Percentiles rank a stretch among this genome's conserved stretches.
phyloP scores from a whole-genome alignment of 2,888 invertebrate genomes.

The Mayetiola destructor region DNA sequence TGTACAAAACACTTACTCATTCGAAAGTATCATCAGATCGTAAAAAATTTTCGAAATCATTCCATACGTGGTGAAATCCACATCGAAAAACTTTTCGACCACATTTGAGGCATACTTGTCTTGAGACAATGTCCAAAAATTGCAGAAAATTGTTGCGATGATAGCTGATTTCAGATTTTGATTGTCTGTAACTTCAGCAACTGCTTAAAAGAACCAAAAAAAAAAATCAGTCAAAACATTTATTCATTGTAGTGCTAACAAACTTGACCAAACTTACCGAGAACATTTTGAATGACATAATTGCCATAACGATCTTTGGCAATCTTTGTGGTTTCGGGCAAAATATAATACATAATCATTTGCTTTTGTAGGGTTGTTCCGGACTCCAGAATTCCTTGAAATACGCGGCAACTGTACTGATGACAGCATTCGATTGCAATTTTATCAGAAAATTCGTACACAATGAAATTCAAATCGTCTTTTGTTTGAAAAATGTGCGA shows the following conservation, averaged over 20 bases:
- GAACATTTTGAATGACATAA: not conserved
- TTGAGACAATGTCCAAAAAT: too few species aligned
- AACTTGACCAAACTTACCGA: not conserved
- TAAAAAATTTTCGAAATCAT: too few species aligned
- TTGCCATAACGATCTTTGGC: not conserved
- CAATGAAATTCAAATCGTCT: not conserved
- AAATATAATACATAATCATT: not conserved
- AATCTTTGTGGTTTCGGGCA: not conserved
- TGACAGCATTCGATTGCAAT: not conserved
- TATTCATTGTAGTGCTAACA: not conserved
- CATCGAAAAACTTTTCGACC: not conserved
- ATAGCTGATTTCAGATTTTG: not conserved
- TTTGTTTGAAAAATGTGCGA: not conserved
- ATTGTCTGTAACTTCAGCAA: not conserved
- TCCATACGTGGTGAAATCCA: too few species aligned
- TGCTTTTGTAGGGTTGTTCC: not conserved
- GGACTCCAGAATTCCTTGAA: not conserved
- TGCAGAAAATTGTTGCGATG: too few species aligned
- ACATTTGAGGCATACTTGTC: slow-evolving; percentile 4
- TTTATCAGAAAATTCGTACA: not conserved
- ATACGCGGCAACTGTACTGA: not conserved
- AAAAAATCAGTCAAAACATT: not conserved
- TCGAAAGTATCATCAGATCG: too few species aligned
- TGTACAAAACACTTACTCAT: too few species aligned
- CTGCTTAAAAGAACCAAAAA: not conserved